phyloP scores from a whole-genome alignment of 2,797 vertebrate genomes.

The Oreortyx pictus region DNA sequence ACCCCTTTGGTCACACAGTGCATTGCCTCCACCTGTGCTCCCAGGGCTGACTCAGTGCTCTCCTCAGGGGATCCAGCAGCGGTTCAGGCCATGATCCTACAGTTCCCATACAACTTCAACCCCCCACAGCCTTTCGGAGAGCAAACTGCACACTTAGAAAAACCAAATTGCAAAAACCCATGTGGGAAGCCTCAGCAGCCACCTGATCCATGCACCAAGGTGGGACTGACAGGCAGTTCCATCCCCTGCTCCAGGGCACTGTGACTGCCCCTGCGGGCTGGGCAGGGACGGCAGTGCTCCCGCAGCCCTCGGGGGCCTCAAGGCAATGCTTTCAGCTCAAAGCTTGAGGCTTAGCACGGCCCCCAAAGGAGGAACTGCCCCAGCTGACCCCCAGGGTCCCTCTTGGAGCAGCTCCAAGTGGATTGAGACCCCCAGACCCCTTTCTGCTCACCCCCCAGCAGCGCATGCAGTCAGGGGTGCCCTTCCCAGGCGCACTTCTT shows the following conservation, averaged over 20 bases:
- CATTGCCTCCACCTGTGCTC: no score
- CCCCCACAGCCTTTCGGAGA: background rate
- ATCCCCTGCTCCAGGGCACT: rapidly evolving
- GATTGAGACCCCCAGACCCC: no score
- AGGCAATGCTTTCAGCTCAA: background rate
- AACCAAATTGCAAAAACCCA: background rate
- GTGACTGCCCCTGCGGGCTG: background rate
- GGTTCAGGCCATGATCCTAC: no score
- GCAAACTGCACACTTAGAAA: background rate
- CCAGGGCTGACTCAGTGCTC: no score
- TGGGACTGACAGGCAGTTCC: rapidly evolving
- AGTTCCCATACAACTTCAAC: no score
- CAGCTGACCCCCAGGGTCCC: no score
- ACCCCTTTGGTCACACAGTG: no score
- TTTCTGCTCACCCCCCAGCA: no score
- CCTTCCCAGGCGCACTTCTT: no score
- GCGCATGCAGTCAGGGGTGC: no score
- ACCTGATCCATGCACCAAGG: background rate
- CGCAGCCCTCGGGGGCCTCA: rapidly evolving
- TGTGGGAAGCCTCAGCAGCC: background rate
- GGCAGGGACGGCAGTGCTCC: background rate
- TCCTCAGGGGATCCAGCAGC: no score
- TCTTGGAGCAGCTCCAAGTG: background rate
- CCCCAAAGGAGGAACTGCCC: background rate
- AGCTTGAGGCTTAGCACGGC: background rate